Base-by-base conservation (phyloP, 2,797 vertebrate genomes). In the Notoglanidium macrostoma region DNA sequence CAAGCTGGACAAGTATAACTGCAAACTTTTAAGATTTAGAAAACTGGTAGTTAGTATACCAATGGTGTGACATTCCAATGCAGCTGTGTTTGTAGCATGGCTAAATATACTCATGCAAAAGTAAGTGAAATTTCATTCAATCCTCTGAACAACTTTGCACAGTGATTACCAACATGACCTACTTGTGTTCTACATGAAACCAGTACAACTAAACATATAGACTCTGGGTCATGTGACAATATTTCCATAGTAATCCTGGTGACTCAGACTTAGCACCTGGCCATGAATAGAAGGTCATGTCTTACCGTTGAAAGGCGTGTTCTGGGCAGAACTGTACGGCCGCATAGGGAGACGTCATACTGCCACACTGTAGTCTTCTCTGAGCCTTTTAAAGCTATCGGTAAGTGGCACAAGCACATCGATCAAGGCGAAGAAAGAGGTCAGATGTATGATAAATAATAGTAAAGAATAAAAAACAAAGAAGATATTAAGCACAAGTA, bases 261-360 rank as follows among this genome's bases (percentile, higher is more conserved):
- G 86, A 77, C 46, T 87, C 86, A 87, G 44, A 74, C 79, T 8
- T 63, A n/a, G 40, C 59, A 89, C 51, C 63, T 74, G 68, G 59
- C n/a, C 65, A 40, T 72, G 54, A 80, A 70, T 72, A 49, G 63
- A 72, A 67, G 51, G 12, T 26, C 44, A 11, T 90, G 93, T 97
- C 98, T 99, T 96, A 99, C 98, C 98, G 96, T 93, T 96, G 97
- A 95, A 98, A 97, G 94, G 97, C 95, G 92, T 97, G 96, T 91
- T 99, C 98, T 51, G 98, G 96, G 92, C 96, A 97, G 94, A 96
- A 97, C 94, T 97, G 96, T 93, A 98, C 94, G 89, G 97, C 94
- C 91, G 96, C 94, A 94, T 96, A 97, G 78, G 97, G 96, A 86
- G 97, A 96, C 95, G 97, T 98, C 98, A 99, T 99, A 92, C 90